Evolutionary conservation across 2,888 invertebrate genomes (phyloP).

Genomic region (Aleiodes testaceus): DNA sequence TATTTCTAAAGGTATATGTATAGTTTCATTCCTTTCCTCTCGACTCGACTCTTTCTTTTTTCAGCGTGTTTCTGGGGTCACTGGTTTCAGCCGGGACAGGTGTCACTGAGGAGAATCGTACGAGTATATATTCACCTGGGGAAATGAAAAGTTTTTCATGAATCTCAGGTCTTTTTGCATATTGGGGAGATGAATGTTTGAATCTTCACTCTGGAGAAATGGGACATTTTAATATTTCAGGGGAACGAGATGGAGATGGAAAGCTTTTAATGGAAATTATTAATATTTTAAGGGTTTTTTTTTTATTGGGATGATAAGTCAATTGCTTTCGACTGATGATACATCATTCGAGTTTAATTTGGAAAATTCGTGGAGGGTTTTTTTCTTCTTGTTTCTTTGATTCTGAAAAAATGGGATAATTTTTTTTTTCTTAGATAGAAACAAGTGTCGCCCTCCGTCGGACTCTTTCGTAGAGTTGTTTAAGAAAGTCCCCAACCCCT

Average conservation of each 20-base stretch:
- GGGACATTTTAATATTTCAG: conserved; percentile 4
- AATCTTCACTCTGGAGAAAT: conserved; percentile 4
- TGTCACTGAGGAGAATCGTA: conserved; percentile 26
- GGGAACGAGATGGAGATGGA: background rate
- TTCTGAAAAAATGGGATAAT: background rate
- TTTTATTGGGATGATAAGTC: too few species aligned
- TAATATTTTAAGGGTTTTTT: too few species aligned
- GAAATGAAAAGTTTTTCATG: conserved; percentile 41
- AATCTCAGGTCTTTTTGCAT: conserved; percentile 18
- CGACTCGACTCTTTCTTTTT: background rate
- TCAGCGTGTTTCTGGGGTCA: conserved; percentile 9
- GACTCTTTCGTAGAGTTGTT: conserved; percentile 66
- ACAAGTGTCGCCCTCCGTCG: conserved; percentile 71
- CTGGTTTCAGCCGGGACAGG: conserved; percentile 27
- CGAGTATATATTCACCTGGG: background rate
- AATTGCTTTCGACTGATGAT: too few species aligned
- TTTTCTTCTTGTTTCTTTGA: background rate
- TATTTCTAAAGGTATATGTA: background rate
- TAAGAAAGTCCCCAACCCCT: conserved; percentile 66
- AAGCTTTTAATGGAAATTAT: background rate
- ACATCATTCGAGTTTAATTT: too few species aligned
- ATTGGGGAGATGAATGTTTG: conserved; percentile 1
- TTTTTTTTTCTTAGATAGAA: conserved; percentile 48
- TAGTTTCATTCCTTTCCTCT: conserved; percentile 2
- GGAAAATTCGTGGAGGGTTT: background rate